phyloP scores from a whole-genome alignment of 2,888 invertebrate genomes.

The Pheosia tremula region DNA sequence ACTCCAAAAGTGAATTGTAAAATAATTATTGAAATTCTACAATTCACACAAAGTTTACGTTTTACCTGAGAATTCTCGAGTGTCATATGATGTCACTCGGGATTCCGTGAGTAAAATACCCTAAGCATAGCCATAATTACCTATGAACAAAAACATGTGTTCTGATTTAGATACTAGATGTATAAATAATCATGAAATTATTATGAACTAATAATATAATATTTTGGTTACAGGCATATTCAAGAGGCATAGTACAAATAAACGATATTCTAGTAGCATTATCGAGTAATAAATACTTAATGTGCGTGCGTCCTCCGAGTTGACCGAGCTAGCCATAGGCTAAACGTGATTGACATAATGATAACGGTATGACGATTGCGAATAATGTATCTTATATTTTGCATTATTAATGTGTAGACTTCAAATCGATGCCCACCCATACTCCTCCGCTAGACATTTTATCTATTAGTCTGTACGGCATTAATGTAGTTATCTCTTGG shows the following conservation, averaged over 20 bases:
- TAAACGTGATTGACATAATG: slow-evolving; percentile 41
- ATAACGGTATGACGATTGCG: slow-evolving; percentile 29
- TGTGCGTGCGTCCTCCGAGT: slow-evolving; percentile 16
- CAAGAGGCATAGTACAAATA: neutral
- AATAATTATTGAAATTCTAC: no score
- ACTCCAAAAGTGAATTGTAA: no score
- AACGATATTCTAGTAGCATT: neutral
- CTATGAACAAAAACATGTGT: no score
- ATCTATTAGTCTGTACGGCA: neutral
- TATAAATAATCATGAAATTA: no score
- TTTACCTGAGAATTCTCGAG: no score
- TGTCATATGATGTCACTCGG: no score
- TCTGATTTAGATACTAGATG: no score
- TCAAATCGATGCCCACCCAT: slow-evolving; percentile 17
- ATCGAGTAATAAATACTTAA: slow-evolving; percentile 9
- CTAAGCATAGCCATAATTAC: no score
- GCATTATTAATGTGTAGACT: slow-evolving; percentile 12
- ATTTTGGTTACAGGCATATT: no score
- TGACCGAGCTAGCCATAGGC: slow-evolving; percentile 21
- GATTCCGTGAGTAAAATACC: no score
- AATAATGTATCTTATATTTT: slow-evolving; percentile 26
- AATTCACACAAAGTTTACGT: no score
- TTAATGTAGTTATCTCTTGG: neutral
- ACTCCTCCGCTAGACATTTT: slow-evolving; percentile 19
- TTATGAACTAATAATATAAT: no score